These are phyloP conservation scores for Pristis pectinata DNA, from an alignment of 2,797 vertebrate genomes.

Conservation along the genomic window DNA sequence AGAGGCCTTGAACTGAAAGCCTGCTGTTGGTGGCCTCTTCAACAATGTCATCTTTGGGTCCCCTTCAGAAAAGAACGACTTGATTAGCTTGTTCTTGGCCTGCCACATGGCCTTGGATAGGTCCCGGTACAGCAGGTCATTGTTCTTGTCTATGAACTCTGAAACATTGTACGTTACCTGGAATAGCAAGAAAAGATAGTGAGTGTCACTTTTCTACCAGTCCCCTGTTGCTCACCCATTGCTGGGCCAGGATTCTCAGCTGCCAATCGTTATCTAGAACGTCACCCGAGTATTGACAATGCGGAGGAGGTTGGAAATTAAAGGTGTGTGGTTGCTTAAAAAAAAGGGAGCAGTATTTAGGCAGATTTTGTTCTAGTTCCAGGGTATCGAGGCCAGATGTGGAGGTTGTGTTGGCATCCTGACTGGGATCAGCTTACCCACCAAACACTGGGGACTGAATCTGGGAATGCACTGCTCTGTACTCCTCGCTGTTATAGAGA, in stretches of 20 bases:
- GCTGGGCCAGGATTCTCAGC: background rate
- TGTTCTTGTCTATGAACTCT: slow-evolving; percentile 68
- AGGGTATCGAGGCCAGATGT: background rate
- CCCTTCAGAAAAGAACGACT: slow-evolving; percentile 62
- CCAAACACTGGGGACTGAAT: background rate
- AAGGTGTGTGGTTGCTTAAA: background rate
- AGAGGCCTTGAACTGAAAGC: slow-evolving; percentile 62
- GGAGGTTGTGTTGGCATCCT: background rate
- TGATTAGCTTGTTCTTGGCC: slow-evolving; percentile 52
- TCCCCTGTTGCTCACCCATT: background rate
- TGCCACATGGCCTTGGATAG: slow-evolving; percentile 66
- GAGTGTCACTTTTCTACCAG: background rate
- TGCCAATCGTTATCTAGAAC: background rate
- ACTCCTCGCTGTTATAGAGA: background rate
- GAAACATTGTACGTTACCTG: slow-evolving; percentile 62
- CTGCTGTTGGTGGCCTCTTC: slow-evolving; percentile 60
- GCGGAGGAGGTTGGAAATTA: background rate
- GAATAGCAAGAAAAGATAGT: background rate
- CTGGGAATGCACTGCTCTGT: background rate
- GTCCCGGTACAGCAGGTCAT: slow-evolving; percentile 63
- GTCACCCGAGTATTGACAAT: background rate
- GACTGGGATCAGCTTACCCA: background rate
- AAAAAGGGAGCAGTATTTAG: too few species aligned
- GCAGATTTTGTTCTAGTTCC: too few species aligned
- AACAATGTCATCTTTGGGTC: slow-evolving; percentile 57